Base-by-base conservation (phyloP, 2,797 vertebrate species). In the Melanotaenia parkinsoni region DNA sequence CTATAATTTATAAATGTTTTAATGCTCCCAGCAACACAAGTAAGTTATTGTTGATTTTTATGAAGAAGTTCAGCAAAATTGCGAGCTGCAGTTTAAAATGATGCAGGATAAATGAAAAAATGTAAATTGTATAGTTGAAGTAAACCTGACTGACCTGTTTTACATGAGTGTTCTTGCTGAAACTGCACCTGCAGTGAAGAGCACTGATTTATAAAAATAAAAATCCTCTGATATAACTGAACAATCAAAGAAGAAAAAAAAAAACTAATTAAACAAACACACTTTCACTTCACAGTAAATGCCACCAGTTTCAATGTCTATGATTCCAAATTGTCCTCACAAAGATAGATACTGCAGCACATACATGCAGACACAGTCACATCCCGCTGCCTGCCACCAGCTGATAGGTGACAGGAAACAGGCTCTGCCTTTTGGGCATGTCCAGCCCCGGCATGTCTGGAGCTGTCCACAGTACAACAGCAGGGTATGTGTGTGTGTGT, bases 341-440 rank as follows among this genome's bases (percentile, higher is more conserved):
- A 71, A 62, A 60, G n/a, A 70, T 22, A 72, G 59, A 72, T 54
- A 32, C 11, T 6, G 24, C 22, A 43, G 0, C 24, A 26, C 35
- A 67, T 70, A 77, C 76, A 75, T 53, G 79, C 64, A 81, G 54
- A 76, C 38, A 70, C 63, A 81, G 76, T 67, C 50, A 80, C 60
- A 53, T 47, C 66, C 67, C 4, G 47, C 77, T n/a, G 84, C 83
- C 72, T 84, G 82, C 80, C 83, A 89, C 89, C 87, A 91, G 83
- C 89, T 91, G 90, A 92, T 91, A 90, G 85, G 88, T 91, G 91
- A 92, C 89, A 86, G 85, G 66, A 74, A 92, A 82, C 89, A 92
- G 86, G 72, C 90, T 88, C 77, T 91, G 91, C 89, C 92, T 92
- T 88, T 89, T 86, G 92, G 91, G 90, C 91, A 93, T 88, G 72